Base-by-base conservation (phyloP, 2,797 vertebrate species). In the Phoxinus dragarum region DNA sequence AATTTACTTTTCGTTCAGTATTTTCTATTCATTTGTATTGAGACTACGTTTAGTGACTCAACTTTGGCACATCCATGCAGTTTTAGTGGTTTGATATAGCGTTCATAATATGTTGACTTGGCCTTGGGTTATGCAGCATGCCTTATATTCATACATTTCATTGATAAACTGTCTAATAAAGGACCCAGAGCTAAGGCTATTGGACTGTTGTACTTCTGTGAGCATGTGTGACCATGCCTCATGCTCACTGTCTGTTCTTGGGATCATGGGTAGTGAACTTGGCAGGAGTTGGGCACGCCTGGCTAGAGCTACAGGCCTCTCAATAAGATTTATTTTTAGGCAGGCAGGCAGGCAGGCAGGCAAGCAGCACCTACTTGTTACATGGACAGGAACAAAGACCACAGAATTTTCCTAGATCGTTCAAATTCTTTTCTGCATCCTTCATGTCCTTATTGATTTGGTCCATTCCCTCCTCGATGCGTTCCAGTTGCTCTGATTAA, bases 381-480 rank as follows among this genome's bases (percentile, higher is more conserved):
- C 98, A 99, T 96, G 98, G 98, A 98, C 98, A 99, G 97, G 97
- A 97, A 97, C 98, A 99, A 96, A 99, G 98, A 97, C 98, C 98
- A 98, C 98, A 99, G 97, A 99, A 99, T 97, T 99, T 99, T 97
- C 98, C 98, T 98, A 99, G 98, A 97, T 99, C 97, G 97, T 98
- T 99, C 97, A 99, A 98, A 99, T 99, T 99, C 98, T 99, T 99
- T 99, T 99, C 98, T 98, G 98, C 98, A 97, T 99, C 98, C 97
- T 99, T 99, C 98, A 99, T 99, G 97, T 99, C 98, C 97, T 99
- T 99, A 99, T 99, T 99, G 98, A 99, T 99, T 97, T 99, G 98
- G 96, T 99, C 98, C 98, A 99, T 99, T 97, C 98, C 98, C 96
- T 99, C 98, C 96, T 99, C 98, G 97, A 99, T 99, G 97, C 98